Percentiles rank a stretch among this genome's conserved stretches.
These are phyloP conservation scores for Caenorhabditis becei DNA, from an alignment of 2,888 invertebrate species.

Conservation along the genomic window DNA sequence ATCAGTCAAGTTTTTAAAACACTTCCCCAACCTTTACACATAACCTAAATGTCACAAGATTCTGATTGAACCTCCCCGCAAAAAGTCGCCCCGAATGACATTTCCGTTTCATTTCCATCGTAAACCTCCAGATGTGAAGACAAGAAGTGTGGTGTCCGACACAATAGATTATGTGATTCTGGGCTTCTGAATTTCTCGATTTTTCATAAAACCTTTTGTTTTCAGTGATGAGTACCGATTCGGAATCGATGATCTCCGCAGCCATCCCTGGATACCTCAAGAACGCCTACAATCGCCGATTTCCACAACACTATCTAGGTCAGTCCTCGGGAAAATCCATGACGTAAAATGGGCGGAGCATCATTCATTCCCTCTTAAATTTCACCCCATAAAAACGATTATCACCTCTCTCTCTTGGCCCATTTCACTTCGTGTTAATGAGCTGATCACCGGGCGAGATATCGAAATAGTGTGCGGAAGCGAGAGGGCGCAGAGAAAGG, in stretches of 20 bases:
- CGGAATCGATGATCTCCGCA: constrained; percentile 73
- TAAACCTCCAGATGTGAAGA: constrained; percentile 48
- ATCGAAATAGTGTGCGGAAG: constrained; percentile 9
- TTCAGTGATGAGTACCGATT: constrained; percentile 75
- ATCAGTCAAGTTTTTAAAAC: too few species aligned
- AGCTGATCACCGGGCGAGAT: constrained; percentile 18
- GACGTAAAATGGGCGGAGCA: constrained; percentile 12
- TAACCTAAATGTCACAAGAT: constrained; percentile 4
- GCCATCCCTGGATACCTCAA: constrained; percentile 65
- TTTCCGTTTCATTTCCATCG: constrained; percentile 8
- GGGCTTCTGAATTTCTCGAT: constrained; percentile 9
- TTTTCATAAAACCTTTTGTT: constrained; percentile 22
- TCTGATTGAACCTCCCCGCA: neutral
- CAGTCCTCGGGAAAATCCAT: constrained; percentile 18
- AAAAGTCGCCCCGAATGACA: constrained; percentile 20
- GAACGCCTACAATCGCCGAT: constrained; percentile 61
- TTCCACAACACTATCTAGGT: constrained; percentile 62
- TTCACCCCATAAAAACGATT: constrained; percentile 32
- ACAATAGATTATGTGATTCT: too few species aligned
- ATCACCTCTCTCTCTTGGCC: constrained; percentile 1
- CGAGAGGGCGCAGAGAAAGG: constrained; percentile 27
- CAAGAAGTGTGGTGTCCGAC: neutral
- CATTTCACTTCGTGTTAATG: constrained; percentile 48
- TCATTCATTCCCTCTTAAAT: constrained; percentile 13
- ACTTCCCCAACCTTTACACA: too few species aligned